Percentiles rank a stretch among this genome's conserved stretches.
Evolutionary conservation across 2,113 vertebrate genomes (phyloP).

Genomic region (Caloenas nicobarica): DNA sequence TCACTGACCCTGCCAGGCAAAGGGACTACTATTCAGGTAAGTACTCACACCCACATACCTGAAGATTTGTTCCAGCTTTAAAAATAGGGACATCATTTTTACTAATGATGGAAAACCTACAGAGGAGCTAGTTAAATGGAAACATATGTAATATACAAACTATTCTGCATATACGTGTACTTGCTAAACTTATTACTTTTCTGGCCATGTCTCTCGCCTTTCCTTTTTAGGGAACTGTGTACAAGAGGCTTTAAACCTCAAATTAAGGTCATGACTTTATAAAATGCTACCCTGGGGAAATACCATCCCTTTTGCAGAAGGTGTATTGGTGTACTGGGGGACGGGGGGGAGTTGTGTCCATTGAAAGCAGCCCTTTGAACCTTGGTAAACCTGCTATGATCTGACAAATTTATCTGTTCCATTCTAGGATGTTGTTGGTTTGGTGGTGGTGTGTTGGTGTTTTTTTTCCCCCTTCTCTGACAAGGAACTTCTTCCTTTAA

Average conservation of each 20-base stretch:
- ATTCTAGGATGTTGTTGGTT: background rate
- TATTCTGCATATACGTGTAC: background rate
- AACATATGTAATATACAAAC: background rate
- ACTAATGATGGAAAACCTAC: background rate
- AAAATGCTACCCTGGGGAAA: background rate
- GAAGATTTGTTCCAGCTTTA: background rate
- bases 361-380: background rate
- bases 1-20: constrained; percentile 13
- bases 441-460: too few species aligned
- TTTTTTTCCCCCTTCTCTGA: accelerated
- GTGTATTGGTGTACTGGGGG: too few species aligned
- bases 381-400: background rate
- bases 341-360: background rate
- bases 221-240: background rate
- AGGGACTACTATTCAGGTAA: constrained; percentile 72
- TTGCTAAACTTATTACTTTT: background rate
- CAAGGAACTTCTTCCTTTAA: background rate
- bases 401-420: background rate
- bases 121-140: background rate
- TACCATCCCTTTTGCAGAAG: background rate
- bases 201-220: background rate
- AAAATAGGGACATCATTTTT: background rate
- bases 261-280: background rate
- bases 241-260: background rate
- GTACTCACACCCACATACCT: background rate